Percentiles rank a stretch among this genome's conserved stretches.
These are phyloP conservation scores for Drosophila sulfurigaster DNA, from an alignment of 1,140 invertebrate species.

Conservation along the genomic window DNA sequence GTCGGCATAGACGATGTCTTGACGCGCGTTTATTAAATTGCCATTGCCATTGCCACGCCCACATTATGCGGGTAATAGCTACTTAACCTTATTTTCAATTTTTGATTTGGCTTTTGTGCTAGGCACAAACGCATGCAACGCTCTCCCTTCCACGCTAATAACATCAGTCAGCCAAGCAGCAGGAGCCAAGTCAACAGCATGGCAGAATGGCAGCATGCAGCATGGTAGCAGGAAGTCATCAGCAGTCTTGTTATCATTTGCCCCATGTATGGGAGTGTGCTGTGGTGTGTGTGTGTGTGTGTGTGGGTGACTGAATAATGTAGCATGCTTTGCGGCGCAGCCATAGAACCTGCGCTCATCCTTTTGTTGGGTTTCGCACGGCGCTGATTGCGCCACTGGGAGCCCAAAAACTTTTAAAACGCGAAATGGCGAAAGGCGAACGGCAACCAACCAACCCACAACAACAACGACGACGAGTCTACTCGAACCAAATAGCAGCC, in stretches of 20 bases:
- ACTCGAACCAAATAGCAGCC: not conserved
- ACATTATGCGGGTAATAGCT: conserved; percentile 74
- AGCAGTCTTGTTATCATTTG: conserved; percentile 78
- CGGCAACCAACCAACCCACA: conserved; percentile 13
- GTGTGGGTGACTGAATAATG: conserved; percentile 65
- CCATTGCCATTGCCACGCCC: conserved; percentile 45
- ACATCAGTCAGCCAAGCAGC: conserved; percentile 35
- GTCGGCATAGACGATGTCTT: not conserved
- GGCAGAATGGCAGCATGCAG: conserved; percentile 21
- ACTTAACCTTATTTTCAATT: conserved; percentile 83
- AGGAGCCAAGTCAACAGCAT: conserved; percentile 55
- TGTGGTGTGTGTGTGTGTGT: conserved; percentile 9
- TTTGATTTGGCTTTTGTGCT: conserved; percentile 69
- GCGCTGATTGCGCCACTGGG: conserved; percentile 80
- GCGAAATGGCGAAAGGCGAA: conserved; percentile 65
- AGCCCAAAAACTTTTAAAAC: conserved; percentile 72
- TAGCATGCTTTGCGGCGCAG: conserved; percentile 71
- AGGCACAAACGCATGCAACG: not conserved
- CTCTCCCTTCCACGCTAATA: conserved; percentile 21
- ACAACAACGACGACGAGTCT: conserved; percentile 9
- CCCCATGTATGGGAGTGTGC: not conserved
- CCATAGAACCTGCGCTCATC: conserved; percentile 58
- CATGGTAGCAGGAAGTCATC: conserved; percentile 73
- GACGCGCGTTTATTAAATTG: conserved; percentile 72
- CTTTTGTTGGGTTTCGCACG: conserved; percentile 56